Evolutionary conservation across 2,888 invertebrate species (phyloP), one percentile per base, ranked within the genome.

Genomic region (Polymixis flavicincta): DNA sequence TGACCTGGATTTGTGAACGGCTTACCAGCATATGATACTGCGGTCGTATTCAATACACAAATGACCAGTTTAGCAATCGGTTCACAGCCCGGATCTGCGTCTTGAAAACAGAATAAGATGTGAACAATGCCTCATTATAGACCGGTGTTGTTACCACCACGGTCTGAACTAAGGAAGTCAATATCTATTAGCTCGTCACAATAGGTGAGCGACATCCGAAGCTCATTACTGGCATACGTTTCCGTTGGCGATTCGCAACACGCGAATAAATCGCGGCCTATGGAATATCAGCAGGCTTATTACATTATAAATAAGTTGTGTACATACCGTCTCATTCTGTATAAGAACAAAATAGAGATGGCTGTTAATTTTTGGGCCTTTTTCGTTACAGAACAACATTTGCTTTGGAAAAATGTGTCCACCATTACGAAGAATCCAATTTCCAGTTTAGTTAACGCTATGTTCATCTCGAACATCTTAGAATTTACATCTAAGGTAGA

Each of bases 181-280:
- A 95, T 95, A 96, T 96, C 96, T 96, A 96, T 96, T 96, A 96
- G 95, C 95, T 92, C 86, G 90, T 94, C 95, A 96, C 96, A 96
- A 96, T 96, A 96, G 96, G 94, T 95, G 95, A 96, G 95, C 95
- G 96, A 96, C 95, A 96, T 96, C 96, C 96, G 96, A 96, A 96
- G 95, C 96, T 96, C 96, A 95, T 96, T 96, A 96, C 93, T 94
- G 93, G 91, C 90, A 90, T 93, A 93, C 94, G 92, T 95, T 96
- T 96, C 96, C 96, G 96, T 91, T 95, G 92, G 93, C 92, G 91
- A 95, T 96, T 95, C 93, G 94, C 94, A 93, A 95, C 93, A 93
- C 90, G 92, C 94, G 90, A 92, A 90, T 92, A 92, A 93, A 92
- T 91, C 90, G 90, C 92, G 90, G 86, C 88, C 92, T 92, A 92